Evolutionary conservation across 2,797 vertebrate species (phyloP), one percentile per base, ranked within the genome.

Genomic region (Apogon hyalosoma): DNA sequence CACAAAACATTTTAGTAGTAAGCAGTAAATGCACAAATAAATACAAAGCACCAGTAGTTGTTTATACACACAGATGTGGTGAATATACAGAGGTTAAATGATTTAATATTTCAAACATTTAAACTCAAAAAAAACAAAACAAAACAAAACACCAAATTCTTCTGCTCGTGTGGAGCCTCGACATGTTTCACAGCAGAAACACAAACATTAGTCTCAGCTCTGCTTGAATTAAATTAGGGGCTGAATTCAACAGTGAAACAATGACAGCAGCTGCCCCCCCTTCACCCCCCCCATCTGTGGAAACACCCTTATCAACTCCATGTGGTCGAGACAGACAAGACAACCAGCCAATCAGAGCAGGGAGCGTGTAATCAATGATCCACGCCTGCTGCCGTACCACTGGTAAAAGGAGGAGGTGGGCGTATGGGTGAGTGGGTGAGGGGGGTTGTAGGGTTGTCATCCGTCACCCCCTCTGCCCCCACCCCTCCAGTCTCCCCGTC

Each of bases 341-440:
- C 49, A 60, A 28, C 5, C 14, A 48, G 53, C 79, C 80, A 87
- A 88, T 85, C 70, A 62, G 57, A 61, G 50, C 9, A 0, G 21
- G 4, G 10, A 36, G 31, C 21, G 50, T 75, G 70, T 77, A 77
- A 87, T 91, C 84, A 82, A 85, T 89, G 76, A 87, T 68, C 55
- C 68, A 79, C 45, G 73, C 64, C 78, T 70, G 33, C 55, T 59
- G 71, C 57, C 59, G 49, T 63, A 69, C 66, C 83, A 75, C 73
- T 87, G 84, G 73, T 79, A 18, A 61, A 61, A 42, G 9, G 40
- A 46, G 42, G 50, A 43, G 10, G 1, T 6, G 12, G 6, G 38
- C 8, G 2, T 4, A 13, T 8, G 51, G 7, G 19, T 3, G 19
- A 21, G 14, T 6, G 51, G 7, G 14, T 6, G 14, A 28, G 16